Evolutionary conservation across 2,888 invertebrate genomes (phyloP).

Genomic region (Callinectes sapidus): DNA sequence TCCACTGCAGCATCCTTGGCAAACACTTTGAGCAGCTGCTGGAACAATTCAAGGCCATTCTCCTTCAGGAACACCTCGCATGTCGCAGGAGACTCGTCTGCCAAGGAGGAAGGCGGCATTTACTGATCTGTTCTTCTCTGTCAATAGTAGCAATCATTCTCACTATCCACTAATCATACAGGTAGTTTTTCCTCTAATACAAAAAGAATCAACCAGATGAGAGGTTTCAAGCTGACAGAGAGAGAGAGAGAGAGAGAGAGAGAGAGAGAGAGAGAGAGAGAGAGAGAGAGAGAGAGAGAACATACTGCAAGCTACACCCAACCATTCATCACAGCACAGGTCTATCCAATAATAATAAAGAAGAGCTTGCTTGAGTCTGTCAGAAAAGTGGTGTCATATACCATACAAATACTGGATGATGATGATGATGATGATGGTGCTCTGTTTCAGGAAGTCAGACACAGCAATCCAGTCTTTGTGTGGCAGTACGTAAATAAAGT

Average conservation of each 20-base stretch:
- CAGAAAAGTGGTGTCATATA: too few species aligned
- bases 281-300: too few species aligned
- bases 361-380: background rate
- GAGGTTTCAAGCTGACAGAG: too few species aligned
- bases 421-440: background rate
- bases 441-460: too few species aligned
- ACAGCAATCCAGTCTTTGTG: background rate
- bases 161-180: too few species aligned
- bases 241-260: too few species aligned
- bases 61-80: slow-evolving; percentile 83
- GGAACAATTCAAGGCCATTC: slow-evolving; percentile 82
- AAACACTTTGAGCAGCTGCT: slow-evolving; percentile 82
- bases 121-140: background rate
- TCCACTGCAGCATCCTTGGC: slow-evolving; percentile 82
- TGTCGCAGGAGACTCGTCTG: slow-evolving; percentile 84
- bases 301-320: too few species aligned
- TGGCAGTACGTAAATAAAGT: background rate
- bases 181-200: too few species aligned
- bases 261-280: too few species aligned
- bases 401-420: too few species aligned
- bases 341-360: background rate
- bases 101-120: slow-evolving; percentile 63
- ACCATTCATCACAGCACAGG: too few species aligned
- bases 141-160: background rate
- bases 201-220: too few species aligned